These are phyloP conservation scores for Drosophila prosaltans DNA, from an alignment of 1,140 invertebrate species.

Conservation along the genomic window DNA sequence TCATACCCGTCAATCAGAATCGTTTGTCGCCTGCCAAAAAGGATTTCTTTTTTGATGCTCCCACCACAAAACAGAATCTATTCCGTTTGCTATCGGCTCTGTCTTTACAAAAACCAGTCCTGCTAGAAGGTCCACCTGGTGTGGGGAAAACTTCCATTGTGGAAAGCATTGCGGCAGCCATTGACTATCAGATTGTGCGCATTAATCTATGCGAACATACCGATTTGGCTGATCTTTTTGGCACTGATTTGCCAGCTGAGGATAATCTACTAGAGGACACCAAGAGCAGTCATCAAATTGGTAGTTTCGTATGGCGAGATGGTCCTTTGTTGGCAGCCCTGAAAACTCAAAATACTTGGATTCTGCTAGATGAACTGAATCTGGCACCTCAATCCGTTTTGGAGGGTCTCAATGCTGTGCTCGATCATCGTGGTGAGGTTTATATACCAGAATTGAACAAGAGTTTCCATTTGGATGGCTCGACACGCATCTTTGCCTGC, in stretches of 20 bases:
- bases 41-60: slow-evolving; percentile 90
- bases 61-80: slow-evolving; percentile 93
- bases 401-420: slow-evolving; percentile 98
- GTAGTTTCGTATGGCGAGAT: slow-evolving; percentile 97
- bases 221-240: slow-evolving; percentile 98
- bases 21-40: slow-evolving; percentile 58
- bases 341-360: slow-evolving; percentile 95
- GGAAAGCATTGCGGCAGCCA: slow-evolving; percentile 93
- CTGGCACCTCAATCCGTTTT: slow-evolving; percentile 98
- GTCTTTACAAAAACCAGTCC: slow-evolving; percentile 94
- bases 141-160: slow-evolving; percentile 99
- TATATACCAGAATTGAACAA: slow-evolving; percentile 97
- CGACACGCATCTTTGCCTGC: slow-evolving; percentile 97
- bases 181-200: slow-evolving; percentile 92
- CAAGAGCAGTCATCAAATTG: slow-evolving; percentile 84
- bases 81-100: slow-evolving; percentile 93
- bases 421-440: slow-evolving; percentile 98
- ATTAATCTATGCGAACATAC: slow-evolving; percentile 99
- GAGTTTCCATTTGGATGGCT: slow-evolving; percentile 90
- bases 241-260: slow-evolving; percentile 97
- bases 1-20: slow-evolving; percentile 84
- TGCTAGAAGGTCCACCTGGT: slow-evolving; percentile 98
- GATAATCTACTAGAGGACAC: slow-evolving; percentile 84
- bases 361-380: slow-evolving; percentile 99
- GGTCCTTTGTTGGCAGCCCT: slow-evolving; percentile 97